Evolutionary conservation across 1,140 invertebrate genomes (phyloP).

Genomic region (Propsilocerus akamusi): DNA sequence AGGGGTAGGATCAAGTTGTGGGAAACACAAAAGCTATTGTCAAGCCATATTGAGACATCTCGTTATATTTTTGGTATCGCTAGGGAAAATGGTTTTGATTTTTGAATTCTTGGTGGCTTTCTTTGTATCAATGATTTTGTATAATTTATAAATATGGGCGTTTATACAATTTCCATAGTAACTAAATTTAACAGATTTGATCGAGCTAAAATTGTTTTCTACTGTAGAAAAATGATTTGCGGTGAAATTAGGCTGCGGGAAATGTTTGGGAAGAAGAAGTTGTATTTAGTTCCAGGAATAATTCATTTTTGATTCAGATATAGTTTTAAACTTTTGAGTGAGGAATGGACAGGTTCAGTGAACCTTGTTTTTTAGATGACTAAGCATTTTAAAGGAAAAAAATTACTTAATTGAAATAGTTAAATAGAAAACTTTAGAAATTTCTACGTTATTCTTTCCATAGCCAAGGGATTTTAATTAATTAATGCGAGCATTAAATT

Average conservation of each 20-base stretch:
- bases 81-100: conserved; percentile 43
- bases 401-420: no score
- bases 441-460: no score
- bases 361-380: no score
- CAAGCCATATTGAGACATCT: conserved; percentile 47
- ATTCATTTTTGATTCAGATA: no score
- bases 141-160: conserved; percentile 74
- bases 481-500: no score
- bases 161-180: conserved; percentile 70
- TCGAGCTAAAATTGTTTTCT: conserved; percentile 34
- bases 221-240: background rate
- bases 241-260: background rate
- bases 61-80: conserved; percentile 52
- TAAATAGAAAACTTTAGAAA: no score
- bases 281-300: no score
- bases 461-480: no score
- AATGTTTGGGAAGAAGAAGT: no score
- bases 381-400: no score
- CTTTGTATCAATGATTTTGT: conserved; percentile 72
- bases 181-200: conserved; percentile 77
- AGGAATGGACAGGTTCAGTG: no score
- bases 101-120: conserved; percentile 66
- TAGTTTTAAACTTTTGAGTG: no score
- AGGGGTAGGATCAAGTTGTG: conserved; percentile 69
- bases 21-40: conserved; percentile 51